Evolutionary conservation across 2,888 invertebrate genomes (phyloP), one percentile per base, ranked within the genome.

Genomic region (Drosophila pseudotakahashii): DNA sequence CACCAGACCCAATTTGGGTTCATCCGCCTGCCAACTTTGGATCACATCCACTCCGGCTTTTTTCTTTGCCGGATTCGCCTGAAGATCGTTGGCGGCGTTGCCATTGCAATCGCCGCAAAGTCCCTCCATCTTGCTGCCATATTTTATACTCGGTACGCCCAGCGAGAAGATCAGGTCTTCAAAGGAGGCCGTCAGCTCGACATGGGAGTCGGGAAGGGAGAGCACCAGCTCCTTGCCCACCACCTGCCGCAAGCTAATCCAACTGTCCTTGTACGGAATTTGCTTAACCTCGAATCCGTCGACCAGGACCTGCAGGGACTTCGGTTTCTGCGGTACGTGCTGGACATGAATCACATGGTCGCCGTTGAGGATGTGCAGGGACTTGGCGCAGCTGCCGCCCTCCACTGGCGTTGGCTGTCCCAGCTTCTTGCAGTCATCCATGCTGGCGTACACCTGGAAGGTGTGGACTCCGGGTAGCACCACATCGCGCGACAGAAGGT

Each of bases 21-120:
- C 93, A 7, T 92, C 90, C 0, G 94, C 94, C 71, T 93, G 92
- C 94, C 94, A 94, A 53, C 93, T 94, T 73, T 93, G 91, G 45
- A 93, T 93, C 75, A 93, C 93, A 92, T 90, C 90, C 5, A 84
- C 78, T 11, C 81, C 79, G 0, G 75, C 75, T 54, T 84, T 89
- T 32, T 76, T 82, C 63, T 89, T 91, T 79, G 78, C 93, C 92
- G 19, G 94, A 93, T 53, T 95, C 93, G 66, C 92, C 73, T 92
- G 86, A n/a, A 95, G 91, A 86, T 94, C 94, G 48, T 94, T 93
- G 0, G 93, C 92, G 4, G 93, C 91, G 81, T 94, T 93, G 0
- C 94, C 94, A 52, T 95, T 94, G 89, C 96, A 96, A 76, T 95
- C 94, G 54, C 97, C 97, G 90, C 97, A 97, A 2, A 97, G 93